These are phyloP conservation scores for Lamellibrachia luymesi DNA, from an alignment of 1,140 invertebrate genomes.

Conservation along the genomic window DNA sequence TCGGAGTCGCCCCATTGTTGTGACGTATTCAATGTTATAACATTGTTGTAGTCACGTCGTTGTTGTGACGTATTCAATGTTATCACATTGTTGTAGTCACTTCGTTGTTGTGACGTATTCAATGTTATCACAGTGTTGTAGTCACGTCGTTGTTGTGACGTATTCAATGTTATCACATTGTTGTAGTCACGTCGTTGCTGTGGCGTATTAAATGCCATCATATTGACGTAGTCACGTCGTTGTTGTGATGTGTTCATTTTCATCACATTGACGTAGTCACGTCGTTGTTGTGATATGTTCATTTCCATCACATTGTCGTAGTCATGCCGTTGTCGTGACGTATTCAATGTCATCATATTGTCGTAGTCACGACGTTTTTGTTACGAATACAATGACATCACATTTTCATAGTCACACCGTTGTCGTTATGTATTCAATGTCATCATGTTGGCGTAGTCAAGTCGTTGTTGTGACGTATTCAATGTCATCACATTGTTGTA, in stretches of 20 bases:
- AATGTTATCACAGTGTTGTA: too few relatives aligned
- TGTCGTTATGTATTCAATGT: neutral
- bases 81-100: neutral
- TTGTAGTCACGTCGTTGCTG: neutral
- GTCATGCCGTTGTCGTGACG: too few relatives aligned
- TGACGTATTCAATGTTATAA: neutral
- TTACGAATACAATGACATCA: neutral
- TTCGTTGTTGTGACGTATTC: too few relatives aligned
- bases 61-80: neutral
- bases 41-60: neutral
- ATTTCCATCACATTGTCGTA: too few relatives aligned
- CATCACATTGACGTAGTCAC: neutral
- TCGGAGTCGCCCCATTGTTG: neutral
- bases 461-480: too few relatives aligned
- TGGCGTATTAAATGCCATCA: neutral
- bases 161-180: too few relatives aligned
- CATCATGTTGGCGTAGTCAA: too few relatives aligned
- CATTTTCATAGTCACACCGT: neutral
- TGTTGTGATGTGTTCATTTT: neutral
- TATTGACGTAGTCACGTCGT: neutral
- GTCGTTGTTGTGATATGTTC: too few relatives aligned
- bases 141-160: too few relatives aligned
- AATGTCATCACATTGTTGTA: too few relatives aligned
- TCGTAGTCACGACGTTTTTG: too few relatives aligned
- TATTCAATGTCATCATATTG: too few relatives aligned